Percentiles rank a stretch among this genome's conserved stretches.
Evolutionary conservation across 2,888 invertebrate genomes (phyloP).

Genomic region (Phyto melanocephala): DNA sequence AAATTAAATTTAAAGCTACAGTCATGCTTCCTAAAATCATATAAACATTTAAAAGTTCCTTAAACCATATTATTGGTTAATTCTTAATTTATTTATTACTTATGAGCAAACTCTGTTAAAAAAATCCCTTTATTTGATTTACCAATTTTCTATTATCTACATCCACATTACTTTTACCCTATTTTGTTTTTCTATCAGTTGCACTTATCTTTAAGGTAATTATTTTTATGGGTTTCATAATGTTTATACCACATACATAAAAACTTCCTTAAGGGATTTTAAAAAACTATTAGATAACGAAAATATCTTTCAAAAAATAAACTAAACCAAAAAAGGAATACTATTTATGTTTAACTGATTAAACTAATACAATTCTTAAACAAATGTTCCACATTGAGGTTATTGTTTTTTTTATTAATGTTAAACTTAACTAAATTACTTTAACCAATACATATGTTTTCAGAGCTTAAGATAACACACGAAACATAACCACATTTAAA

Average conservation of each 20-base stretch:
- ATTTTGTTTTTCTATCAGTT: neutral
- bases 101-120: too few species aligned
- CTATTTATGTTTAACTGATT: conserved; percentile 22
- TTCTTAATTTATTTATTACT: too few species aligned
- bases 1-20: too few species aligned
- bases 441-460: conserved; percentile 49
- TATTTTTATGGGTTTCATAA: conserved; percentile 8
- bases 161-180: neutral
- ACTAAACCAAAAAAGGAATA: neutral
- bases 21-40: too few species aligned
- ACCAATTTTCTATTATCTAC: neutral
- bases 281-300: neutral
- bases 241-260: neutral
- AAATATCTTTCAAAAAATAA: neutral
- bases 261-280: conserved; percentile 22
- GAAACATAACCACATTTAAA: conserved; percentile 19
- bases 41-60: too few species aligned
- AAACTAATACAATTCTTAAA: conserved; percentile 4
- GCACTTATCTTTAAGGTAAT: conserved; percentile 12
- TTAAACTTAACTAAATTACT: conserved; percentile 55
- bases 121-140: neutral
- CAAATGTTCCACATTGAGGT: neutral
- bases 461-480: conserved; percentile 35
- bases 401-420: neutral
- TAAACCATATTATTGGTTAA: too few species aligned